Percentiles rank a stretch among this genome's conserved stretches.
Evolutionary conservation across 53 echinoderm and acorn worm species (phyloP).

Genomic region (Stichopus horrens): DNA sequence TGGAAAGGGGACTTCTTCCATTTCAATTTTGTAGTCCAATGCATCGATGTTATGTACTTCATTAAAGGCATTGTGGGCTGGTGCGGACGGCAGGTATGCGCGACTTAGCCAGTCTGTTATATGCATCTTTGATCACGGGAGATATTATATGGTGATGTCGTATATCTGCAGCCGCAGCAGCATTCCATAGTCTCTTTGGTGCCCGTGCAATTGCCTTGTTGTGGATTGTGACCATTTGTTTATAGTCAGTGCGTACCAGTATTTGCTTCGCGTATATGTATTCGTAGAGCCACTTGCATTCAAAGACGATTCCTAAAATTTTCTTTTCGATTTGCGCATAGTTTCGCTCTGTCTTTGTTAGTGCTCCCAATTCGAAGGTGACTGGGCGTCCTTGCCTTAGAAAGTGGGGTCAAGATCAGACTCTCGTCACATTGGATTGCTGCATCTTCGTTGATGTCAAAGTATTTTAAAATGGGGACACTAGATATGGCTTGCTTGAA

Average conservation of each 20-base stretch:
- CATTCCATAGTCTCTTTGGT: conserved; percentile 40
- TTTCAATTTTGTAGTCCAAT: conserved; percentile 30
- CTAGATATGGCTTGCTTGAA: conserved; percentile 45
- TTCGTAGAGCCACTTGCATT: conserved; percentile 3
- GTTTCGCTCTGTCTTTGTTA: conserved; percentile 15
- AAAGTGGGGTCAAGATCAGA: conserved; percentile 11
- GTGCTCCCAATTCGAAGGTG: not conserved
- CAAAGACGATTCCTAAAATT: conserved; percentile 4
- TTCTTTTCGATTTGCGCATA: conserved; percentile 29
- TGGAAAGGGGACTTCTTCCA: not conserved
- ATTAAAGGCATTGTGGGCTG: conserved; percentile 4
- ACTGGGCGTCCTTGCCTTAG: conserved; percentile 38
- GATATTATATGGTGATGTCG: conserved; percentile 43
- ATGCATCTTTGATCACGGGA: conserved; percentile 48
- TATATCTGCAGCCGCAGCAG: conserved; percentile 4
- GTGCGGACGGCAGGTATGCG: conserved; percentile 31
- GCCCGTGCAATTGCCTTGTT: conserved; percentile 26
- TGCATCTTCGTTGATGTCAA: conserved; percentile 17
- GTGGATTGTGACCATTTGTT: conserved; percentile 3
- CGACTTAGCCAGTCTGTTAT: conserved; percentile 60
- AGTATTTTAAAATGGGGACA: conserved; percentile 55
- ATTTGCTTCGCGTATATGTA: conserved; percentile 13
- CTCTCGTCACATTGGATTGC: conserved; percentile 28
- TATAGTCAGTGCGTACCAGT: not conserved
- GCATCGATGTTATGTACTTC: conserved; percentile 6